Conservation (phyloP, 2,888 invertebrate species). For the Melieria omissa region DNA sequence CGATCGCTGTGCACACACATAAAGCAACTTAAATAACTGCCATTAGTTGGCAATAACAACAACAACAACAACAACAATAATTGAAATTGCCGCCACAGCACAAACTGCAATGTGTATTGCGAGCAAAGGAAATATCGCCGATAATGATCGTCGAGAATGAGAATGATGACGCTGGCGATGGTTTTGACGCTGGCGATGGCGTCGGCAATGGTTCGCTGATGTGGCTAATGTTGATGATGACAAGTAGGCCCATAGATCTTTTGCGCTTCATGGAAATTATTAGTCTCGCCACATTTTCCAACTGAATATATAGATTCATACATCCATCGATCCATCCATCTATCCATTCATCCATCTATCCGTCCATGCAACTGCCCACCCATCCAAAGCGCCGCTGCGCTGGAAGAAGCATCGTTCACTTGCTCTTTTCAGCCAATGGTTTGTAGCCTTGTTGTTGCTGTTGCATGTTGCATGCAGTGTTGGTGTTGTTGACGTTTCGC, state of each 20-base stretch:
- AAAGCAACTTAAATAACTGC: too few relatives aligned
- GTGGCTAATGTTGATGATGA: constrained; percentile 8
- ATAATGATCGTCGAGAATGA: too few relatives aligned
- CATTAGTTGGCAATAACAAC: not conserved
- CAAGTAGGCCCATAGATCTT: not conserved
- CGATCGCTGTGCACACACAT: not conserved
- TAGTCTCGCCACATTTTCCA: constrained; percentile 3
- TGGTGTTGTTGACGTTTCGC: not conserved
- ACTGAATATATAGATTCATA: not conserved
- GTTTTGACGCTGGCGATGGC: not conserved
- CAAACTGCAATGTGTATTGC: not conserved
- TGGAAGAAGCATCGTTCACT: not conserved
- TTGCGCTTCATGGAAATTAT: not conserved
- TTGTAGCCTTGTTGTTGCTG: not conserved
- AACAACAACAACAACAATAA: not conserved
- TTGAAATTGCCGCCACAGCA: not conserved
- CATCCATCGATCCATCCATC: not conserved
- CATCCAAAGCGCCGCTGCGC: not conserved
- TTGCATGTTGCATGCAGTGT: not conserved
- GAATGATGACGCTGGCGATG: not conserved
- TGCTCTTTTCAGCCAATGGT: not conserved
- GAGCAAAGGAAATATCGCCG: not conserved
- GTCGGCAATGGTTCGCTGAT: too few relatives aligned
- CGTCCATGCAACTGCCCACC: not conserved
- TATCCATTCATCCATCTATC: not conserved